These are phyloP conservation scores for Hippocampus guttulatus DNA, from an alignment of 2,113 vertebrate genomes.

Conservation along the genomic window DNA sequence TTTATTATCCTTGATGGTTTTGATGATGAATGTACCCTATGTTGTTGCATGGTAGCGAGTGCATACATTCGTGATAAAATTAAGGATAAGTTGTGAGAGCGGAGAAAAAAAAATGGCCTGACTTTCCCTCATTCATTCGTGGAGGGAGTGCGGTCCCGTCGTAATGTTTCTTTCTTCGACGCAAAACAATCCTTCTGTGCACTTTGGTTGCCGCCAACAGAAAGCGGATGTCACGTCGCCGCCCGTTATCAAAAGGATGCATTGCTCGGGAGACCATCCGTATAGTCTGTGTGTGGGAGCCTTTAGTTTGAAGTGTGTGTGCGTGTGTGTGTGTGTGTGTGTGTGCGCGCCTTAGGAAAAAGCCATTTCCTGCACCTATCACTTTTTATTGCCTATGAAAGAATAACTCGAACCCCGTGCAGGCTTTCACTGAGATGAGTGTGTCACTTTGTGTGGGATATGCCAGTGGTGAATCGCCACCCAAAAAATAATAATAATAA, in stretches of 20 bases:
- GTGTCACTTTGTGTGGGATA: conserved; percentile 9
- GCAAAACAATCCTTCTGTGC: conserved; percentile 4
- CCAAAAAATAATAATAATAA: not conserved
- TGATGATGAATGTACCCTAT: too few species aligned
- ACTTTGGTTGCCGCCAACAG: conserved; percentile 27
- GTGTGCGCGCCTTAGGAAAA: not conserved
- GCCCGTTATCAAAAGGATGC: conserved; percentile 16
- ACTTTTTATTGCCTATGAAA: conserved; percentile 53
- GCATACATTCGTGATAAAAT: too few species aligned
- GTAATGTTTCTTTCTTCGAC: too few species aligned
- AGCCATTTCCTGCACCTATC: conserved; percentile 47
- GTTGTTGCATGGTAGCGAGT: too few species aligned
- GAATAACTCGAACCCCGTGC: conserved; percentile 36
- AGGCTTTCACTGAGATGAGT: conserved; percentile 26
- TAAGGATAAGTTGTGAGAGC: too few species aligned
- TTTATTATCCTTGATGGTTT: too few species aligned
- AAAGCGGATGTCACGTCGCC: not conserved
- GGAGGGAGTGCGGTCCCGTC: too few species aligned
- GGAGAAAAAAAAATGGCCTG: too few species aligned
- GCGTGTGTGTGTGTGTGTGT: not conserved
- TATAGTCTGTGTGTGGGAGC: conserved; percentile 17
- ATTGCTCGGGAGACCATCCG: conserved; percentile 46
- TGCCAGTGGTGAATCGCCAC: not conserved
- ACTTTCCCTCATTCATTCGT: too few species aligned
- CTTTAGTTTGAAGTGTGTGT: conserved; percentile 31